Evolutionary conservation across 2,888 invertebrate genomes (phyloP).

Genomic region (Xestoiulus laeticollis): DNA sequence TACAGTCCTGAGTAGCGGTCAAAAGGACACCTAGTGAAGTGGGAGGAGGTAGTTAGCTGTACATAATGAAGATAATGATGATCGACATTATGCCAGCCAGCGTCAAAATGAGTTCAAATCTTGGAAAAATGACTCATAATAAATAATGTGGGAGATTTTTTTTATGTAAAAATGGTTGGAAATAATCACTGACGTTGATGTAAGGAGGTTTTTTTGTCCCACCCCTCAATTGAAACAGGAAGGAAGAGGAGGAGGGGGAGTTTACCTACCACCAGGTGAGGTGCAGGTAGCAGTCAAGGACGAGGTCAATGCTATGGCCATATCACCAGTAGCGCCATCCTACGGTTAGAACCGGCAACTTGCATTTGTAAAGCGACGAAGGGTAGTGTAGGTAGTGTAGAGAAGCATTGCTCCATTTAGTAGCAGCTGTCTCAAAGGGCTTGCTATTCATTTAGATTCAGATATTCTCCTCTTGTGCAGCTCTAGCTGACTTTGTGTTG

Average conservation of each 20-base stretch:
- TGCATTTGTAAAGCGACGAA: no score
- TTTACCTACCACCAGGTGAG: constrained; percentile 34
- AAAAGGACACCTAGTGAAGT: constrained; percentile 45
- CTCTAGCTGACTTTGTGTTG: no score
- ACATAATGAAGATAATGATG: constrained; percentile 44
- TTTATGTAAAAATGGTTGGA: background rate
- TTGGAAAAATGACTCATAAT: constrained; percentile 44
- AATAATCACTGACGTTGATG: constrained; percentile 49
- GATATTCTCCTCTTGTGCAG: no score
- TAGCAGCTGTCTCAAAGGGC: no score
- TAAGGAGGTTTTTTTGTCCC: background rate
- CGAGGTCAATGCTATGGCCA: constrained; percentile 47
- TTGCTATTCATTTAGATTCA: no score
- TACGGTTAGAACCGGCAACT: background rate
- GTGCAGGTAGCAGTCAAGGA: constrained; percentile 46
- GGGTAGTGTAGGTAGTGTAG: no score
- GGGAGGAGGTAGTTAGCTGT: constrained; percentile 36
- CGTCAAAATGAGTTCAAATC: constrained; percentile 46
- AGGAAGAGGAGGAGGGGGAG: constrained; percentile 36
- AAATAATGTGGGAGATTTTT: constrained; percentile 1
- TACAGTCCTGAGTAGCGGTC: background rate
- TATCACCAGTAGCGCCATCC: background rate
- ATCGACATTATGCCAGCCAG: constrained; percentile 46
- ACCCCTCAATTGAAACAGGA: constrained; percentile 45
- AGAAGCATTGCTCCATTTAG: no score